Evolutionary conservation across 2,888 invertebrate species (phyloP).

Genomic region (Eupeodes latifasciatus): DNA sequence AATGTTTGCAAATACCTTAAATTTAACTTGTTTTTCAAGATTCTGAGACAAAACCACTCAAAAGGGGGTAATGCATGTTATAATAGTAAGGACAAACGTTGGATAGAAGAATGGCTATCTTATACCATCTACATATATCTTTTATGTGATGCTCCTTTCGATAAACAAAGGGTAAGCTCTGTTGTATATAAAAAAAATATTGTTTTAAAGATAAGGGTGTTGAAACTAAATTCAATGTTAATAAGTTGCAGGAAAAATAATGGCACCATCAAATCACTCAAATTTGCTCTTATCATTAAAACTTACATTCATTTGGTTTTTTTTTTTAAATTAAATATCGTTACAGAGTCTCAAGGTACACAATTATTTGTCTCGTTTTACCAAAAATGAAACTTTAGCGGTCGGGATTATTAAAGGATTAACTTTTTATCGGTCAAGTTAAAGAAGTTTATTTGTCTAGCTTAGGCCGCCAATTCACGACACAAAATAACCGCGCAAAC

Average conservation of each 20-base stretch:
- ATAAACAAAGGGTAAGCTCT: neutral
- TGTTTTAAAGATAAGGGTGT: neutral
- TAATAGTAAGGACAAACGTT: constrained; percentile 1
- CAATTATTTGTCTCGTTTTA: too few relatives aligned
- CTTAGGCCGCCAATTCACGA: too few relatives aligned
- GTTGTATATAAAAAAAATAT: constrained; percentile 8
- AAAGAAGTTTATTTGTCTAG: too few relatives aligned
- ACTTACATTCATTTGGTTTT: neutral
- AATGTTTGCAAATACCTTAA: neutral
- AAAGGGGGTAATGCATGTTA: constrained; percentile 17
- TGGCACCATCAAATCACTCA: neutral
- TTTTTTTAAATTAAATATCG: too few relatives aligned
- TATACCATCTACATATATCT: constrained; percentile 21
- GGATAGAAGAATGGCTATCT: constrained; percentile 18
- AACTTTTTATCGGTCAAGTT: too few relatives aligned
- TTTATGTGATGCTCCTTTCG: neutral
- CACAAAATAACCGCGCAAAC: too few relatives aligned
- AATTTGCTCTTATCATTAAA: neutral
- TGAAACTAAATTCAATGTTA: neutral
- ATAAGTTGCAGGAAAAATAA: neutral
- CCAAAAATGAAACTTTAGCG: too few relatives aligned
- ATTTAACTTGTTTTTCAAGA: constrained; percentile 10
- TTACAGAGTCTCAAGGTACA: too few relatives aligned
- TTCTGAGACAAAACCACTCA: neutral
- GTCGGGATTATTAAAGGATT: too few relatives aligned